Base-by-base conservation (phyloP, 2,113 vertebrate species). In the Xenopus laevis region DNA sequence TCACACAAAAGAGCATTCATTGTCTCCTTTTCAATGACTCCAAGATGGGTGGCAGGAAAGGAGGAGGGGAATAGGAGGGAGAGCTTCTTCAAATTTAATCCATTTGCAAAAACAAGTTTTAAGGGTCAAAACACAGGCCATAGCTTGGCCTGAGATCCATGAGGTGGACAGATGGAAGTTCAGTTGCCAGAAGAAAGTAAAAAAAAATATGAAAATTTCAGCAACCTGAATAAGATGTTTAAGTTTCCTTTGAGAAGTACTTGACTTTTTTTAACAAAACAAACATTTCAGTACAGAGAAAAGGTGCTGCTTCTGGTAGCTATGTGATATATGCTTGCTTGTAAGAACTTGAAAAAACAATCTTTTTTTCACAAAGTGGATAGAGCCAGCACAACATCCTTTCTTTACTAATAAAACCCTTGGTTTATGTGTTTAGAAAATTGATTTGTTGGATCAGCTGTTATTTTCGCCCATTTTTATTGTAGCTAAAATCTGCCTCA, bases 1-100 rank as follows among this genome's bases (percentile, higher is more conserved):
- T 82, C 89, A 90, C 92, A 98, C 95, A 97, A 98, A 96, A 95
- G 94, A 89, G 88, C 90, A 91, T 95, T 94, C 90, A 94, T 92
- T 91, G 92, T 86, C 88, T 88, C 93, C 94, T 94, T 94, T 95
- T 95, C 92, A 93, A 88, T 91, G 86, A 9, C 73, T 63, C 66
- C 58, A 66, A 76, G 73, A 76, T 76, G 73, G 73, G 73, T 63
- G 57, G 9, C 57, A 45, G 12, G 40, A 30, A 21, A 59, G 65
- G 65, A 47, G 57, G 65, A 47, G 63, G 46, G 18, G 13, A 47
- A 45, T 20, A 30, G 65, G 46, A 67, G 65, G 65, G 72, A 46
- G 58, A 85, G 8, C 93, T 90, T 89, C 87, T 86, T 85, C 87
- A 72, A 90, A 90, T 88, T 90, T 91, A 86, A 89, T 92, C 88